These are phyloP conservation scores for Argynnis bischoffii DNA, from an alignment of 2,888 invertebrate species.

Conservation along the genomic window DNA sequence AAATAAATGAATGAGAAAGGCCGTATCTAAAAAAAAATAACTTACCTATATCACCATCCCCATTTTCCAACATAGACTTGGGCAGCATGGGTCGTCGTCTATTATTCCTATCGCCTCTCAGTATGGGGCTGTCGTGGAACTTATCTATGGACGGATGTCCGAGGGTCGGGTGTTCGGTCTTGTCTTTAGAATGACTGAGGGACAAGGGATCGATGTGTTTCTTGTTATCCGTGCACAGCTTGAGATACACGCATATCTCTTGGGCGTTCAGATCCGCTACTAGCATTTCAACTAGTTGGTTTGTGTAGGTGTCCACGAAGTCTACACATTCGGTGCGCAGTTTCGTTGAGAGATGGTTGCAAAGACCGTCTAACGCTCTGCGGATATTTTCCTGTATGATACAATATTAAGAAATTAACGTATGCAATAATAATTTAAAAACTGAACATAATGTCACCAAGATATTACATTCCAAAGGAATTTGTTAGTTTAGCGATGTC, in stretches of 20 bases:
- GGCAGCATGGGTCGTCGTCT: slow-evolving; percentile 59
- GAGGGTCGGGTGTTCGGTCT: slow-evolving; percentile 35
- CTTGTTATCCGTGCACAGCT: slow-evolving; percentile 84
- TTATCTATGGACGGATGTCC: slow-evolving; percentile 56
- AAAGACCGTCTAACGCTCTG: slow-evolving; percentile 86
- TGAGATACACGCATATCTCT: slow-evolving; percentile 90
- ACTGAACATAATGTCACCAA: too few relatives aligned
- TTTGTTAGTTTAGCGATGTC: too few relatives aligned
- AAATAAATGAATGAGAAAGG: too few relatives aligned
- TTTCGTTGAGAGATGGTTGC: slow-evolving; percentile 85
- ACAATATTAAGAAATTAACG: neutral
- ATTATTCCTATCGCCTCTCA: slow-evolving; percentile 69
- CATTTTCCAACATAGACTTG: slow-evolving; percentile 55
- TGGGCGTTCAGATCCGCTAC: slow-evolving; percentile 85
- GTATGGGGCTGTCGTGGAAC: slow-evolving; percentile 63
- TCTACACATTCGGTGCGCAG: slow-evolving; percentile 86
- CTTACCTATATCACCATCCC: slow-evolving; percentile 75
- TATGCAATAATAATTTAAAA: too few relatives aligned
- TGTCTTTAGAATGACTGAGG: neutral
- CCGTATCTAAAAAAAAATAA: slow-evolving; percentile 11
- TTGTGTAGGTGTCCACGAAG: slow-evolving; percentile 89
- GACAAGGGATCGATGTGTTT: slow-evolving; percentile 55
- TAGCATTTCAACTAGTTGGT: slow-evolving; percentile 89
- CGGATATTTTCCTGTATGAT: slow-evolving; percentile 84
- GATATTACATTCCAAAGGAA: too few relatives aligned